These are phyloP conservation scores for Dryocosmus kuriphilus DNA, from an alignment of 2,888 invertebrate genomes.

Conservation along the genomic window DNA sequence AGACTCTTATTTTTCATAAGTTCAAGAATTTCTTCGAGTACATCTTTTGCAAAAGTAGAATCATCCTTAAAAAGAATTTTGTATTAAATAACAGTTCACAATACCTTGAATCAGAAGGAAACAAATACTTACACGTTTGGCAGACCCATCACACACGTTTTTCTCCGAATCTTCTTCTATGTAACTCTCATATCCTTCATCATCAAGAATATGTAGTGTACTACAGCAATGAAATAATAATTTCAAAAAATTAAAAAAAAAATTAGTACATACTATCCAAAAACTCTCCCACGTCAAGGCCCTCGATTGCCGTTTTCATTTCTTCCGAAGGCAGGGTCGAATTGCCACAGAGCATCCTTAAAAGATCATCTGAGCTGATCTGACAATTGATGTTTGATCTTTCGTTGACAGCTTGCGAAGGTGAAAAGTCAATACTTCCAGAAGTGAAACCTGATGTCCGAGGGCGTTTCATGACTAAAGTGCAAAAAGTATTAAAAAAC, in stretches of 20 bases:
- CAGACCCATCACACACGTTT: constrained; percentile 20
- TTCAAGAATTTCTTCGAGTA: constrained; percentile 59
- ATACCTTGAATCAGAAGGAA: neutral
- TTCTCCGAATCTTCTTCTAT: neutral
- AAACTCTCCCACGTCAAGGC: neutral
- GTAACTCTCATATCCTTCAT: neutral
- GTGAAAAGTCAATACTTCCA: constrained; percentile 61
- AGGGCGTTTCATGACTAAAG: constrained; percentile 67
- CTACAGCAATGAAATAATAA: neutral
- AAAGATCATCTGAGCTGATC: neutral
- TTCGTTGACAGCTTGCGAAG: constrained; percentile 8
- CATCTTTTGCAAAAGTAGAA: constrained; percentile 61
- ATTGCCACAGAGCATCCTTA: neutral
- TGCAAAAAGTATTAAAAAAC: neutral
- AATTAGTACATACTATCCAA: neutral
- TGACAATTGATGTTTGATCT: neutral
- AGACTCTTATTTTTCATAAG: constrained; percentile 54
- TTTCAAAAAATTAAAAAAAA: neutral
- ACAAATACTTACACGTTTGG: constrained; percentile 31
- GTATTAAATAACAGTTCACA: neutral
- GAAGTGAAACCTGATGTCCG: constrained; percentile 63
- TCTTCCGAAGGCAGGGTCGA: neutral
- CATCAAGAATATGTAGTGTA: neutral
- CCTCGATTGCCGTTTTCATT: neutral
- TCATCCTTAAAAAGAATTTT: constrained; percentile 55